A percentile compares a stretch with the other conserved stretches of the same genome.
phyloP scores from a whole-genome alignment of 2,113 vertebrate genomes.

The Ahaetulla prasina region DNA sequence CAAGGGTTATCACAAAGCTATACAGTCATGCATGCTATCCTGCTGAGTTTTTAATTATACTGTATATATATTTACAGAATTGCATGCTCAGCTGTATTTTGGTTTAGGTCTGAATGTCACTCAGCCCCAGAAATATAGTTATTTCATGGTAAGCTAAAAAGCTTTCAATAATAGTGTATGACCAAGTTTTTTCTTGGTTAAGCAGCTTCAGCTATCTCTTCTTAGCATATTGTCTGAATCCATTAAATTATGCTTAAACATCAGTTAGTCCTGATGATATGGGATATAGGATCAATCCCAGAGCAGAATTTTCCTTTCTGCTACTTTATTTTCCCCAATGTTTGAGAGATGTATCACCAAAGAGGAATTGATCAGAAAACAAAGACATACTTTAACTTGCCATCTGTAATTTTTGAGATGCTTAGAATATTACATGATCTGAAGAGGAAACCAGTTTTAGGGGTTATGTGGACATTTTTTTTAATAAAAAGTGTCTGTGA shows the following conservation, averaged over 20 bases:
- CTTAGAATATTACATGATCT: not conserved
- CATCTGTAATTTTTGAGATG: not conserved
- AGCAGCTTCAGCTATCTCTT: not conserved
- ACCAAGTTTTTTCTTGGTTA: not conserved
- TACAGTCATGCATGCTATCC: constrained; percentile 37
- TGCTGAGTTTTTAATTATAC: constrained; percentile 32
- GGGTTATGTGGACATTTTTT: constrained; percentile 4
- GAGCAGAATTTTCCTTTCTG: not conserved
- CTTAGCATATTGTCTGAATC: not conserved
- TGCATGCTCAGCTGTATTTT: not conserved
- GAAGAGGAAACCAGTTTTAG: not conserved
- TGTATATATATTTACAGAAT: not conserved
- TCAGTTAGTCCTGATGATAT: not conserved
- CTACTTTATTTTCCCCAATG: not conserved
- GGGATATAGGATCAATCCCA: not conserved
- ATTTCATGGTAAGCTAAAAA: not conserved
- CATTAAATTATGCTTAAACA: not conserved
- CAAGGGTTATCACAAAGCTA: constrained; percentile 52
- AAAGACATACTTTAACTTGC: not conserved
- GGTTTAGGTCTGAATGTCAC: not conserved
- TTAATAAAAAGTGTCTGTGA: not conserved
- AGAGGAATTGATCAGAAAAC: not conserved
- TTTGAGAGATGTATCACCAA: not conserved
- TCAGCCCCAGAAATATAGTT: not conserved
- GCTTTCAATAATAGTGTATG: not conserved